Base-by-base conservation (phyloP, 2,888 invertebrate genomes). In the Girardia tigrina region DNA sequence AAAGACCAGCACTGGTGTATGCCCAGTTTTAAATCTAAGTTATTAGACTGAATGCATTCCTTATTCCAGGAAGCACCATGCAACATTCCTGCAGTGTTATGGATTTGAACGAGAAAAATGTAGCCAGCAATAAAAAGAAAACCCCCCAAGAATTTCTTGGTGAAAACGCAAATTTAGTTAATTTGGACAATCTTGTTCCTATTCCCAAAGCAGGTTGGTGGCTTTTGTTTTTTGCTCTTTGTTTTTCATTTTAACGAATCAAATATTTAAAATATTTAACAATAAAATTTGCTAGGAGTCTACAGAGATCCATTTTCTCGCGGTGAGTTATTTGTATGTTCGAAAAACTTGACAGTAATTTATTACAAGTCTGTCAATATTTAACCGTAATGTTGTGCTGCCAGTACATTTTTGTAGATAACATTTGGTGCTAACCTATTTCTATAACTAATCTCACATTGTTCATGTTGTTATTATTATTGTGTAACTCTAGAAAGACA, bases 71-170 rank as follows among this genome's bases (percentile, higher is more conserved):
- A 56, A 23, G 23, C 36, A 16, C 36, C n/a, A 56, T 20, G n/a
- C 4, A 56, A 8, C 56, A 56, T 56, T 56, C 56, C n/a, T 56
- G 56, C 56, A 56, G 56, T 56, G 56, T 56, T 12, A 56, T 23
- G 23, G 56, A 56, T 56, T n/a, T 56, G 23, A 20, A 20, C 6
- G 56, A 56, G 20, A 56, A 4, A 4, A 56, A 56, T 56, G 56
- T n/a, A 16, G 23, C n/a, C 4, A n/a, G 4, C n/a, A 8, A 4
- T 12, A 28, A 56, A 28, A 78, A 88, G 70, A 94, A 94, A 86
- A 94, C 93, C 74, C 94, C 95, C 0, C 91, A 92, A 80, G 90
- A 91, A 81, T 98, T 98, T 87, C 88, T 98, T 75, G 97, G 97
- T 70, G 94, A 94, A 86, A 95, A 98, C 86, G 93, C 93, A 14